phyloP scores from a whole-genome alignment of 2,113 vertebrate species.

The Chaetorhynchus papuensis region DNA sequence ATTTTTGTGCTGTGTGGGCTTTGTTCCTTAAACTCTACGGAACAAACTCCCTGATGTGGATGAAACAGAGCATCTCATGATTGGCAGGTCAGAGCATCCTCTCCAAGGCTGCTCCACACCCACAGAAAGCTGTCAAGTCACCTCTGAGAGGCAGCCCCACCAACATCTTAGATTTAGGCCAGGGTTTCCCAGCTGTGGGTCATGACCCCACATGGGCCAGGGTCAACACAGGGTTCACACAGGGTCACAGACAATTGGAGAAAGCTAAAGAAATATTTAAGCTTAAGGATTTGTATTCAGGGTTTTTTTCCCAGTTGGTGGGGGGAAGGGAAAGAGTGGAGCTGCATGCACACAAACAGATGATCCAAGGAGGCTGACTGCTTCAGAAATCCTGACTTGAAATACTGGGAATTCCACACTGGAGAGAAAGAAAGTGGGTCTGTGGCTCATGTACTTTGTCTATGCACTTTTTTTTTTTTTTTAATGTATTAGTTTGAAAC shows the following conservation, averaged over 20 bases:
- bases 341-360: neutral
- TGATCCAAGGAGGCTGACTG: neutral
- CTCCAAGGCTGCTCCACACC: neutral
- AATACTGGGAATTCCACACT: neutral
- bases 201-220: neutral
- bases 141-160: neutral
- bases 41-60: neutral
- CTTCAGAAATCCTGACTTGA: neutral
- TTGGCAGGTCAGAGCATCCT: neutral
- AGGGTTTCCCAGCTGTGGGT: constrained; percentile 1
- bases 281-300: neutral
- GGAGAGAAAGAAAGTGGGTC: neutral
- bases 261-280: constrained; percentile 28
- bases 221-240: neutral
- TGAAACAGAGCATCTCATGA: neutral
- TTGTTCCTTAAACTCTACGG: neutral
- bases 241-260: neutral
- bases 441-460: neutral
- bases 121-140: neutral
- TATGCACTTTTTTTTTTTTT: neutral
- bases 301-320: neutral
- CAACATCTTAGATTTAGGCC: neutral
- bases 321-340: neutral
- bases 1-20: neutral
- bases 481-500: neutral